Conservation (phyloP, 1,140 invertebrate genomes). For the Ostrea edulis region DNA sequence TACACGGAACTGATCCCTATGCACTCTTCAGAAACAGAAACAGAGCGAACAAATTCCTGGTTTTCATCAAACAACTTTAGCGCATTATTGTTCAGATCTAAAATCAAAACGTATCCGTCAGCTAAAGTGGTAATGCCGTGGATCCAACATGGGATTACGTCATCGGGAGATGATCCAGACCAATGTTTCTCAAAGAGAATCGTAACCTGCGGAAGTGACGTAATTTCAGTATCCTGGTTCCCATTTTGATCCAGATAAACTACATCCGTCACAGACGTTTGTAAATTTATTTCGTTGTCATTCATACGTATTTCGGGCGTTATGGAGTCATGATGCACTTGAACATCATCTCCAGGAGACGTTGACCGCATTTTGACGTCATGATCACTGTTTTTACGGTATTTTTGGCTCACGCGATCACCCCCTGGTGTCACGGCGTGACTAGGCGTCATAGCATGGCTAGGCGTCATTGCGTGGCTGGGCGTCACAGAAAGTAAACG, state of each 20-base stretch:
- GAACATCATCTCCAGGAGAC: not conserved
- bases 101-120: slow-evolving; percentile 20
- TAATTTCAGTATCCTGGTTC: not conserved
- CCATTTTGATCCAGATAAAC: not conserved
- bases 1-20: slow-evolving; percentile 34
- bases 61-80: slow-evolving; percentile 41
- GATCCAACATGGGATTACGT: slow-evolving; percentile 38
- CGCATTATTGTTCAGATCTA: slow-evolving; percentile 40
- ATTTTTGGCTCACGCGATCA: not conserved
- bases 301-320: not conserved
- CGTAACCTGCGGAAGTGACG: slow-evolving; percentile 2
- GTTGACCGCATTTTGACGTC: not conserved
- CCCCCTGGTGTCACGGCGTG: not conserved
- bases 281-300: not conserved
- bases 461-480: too few relatives aligned
- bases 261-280: not conserved
- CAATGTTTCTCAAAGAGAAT: slow-evolving; percentile 28
- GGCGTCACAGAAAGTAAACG: slow-evolving; percentile 9
- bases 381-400: not conserved
- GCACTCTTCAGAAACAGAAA: slow-evolving; percentile 34
- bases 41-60: not conserved
- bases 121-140: slow-evolving; percentile 18
- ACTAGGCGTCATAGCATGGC: too few relatives aligned
- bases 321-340: not conserved
- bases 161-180: not conserved